Evolutionary conservation across 2,797 vertebrate genomes (phyloP).

Genomic region (Sphenodon punctatus): DNA sequence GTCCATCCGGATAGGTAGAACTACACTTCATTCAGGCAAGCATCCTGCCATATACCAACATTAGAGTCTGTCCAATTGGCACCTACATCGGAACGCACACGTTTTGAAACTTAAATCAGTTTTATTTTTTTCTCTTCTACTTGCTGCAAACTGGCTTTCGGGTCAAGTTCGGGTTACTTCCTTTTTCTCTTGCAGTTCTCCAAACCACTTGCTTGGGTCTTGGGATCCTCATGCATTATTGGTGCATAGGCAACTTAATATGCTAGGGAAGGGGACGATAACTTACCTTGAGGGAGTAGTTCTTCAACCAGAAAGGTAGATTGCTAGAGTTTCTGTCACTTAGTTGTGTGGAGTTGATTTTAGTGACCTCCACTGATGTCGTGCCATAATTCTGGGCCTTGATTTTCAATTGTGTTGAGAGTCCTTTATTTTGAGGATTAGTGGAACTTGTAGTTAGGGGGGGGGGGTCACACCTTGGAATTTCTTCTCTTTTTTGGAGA

Average conservation of each 20-base stretch:
- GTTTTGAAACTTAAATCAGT: background rate
- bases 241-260: background rate
- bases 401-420: background rate
- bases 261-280: background rate
- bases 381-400: background rate
- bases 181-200: background rate
- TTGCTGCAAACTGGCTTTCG: background rate
- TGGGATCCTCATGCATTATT: conserved; percentile 17
- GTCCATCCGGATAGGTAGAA: conserved; percentile 96
- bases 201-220: conserved; percentile 27
- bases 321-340: accelerated
- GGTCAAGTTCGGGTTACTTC: background rate
- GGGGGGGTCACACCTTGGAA: accelerated
- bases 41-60: conserved; percentile 84
- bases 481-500: background rate
- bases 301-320: background rate
- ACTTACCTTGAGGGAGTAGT: background rate
- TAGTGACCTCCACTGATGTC: background rate
- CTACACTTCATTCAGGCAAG: conserved; percentile 91
- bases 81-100: too few species aligned
- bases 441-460: background rate
- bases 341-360: background rate
- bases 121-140: background rate
- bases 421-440: background rate
- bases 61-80: background rate